Evolutionary conservation across 2,113 vertebrate species (phyloP).

Genomic region (Vidua macroura): DNA sequence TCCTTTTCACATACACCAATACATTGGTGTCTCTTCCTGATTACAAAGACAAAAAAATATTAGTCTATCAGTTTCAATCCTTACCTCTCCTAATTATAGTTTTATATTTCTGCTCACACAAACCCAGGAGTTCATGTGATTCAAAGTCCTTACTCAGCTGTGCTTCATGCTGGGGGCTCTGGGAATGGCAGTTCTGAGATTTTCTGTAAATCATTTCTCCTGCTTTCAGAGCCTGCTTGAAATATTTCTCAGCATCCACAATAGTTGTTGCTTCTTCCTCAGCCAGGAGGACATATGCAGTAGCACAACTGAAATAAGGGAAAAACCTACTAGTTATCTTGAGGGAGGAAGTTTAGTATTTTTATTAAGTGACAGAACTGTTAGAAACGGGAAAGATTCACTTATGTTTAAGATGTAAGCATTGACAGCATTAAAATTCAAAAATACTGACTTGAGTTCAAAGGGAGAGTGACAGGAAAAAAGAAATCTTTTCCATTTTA

Average conservation of each 20-base stretch:
- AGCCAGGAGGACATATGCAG: conserved; percentile 93
- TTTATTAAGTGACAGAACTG: not conserved
- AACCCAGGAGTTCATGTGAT: not conserved
- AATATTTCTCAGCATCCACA: conserved; percentile 92
- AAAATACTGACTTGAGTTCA: not conserved
- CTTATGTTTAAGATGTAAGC: not conserved
- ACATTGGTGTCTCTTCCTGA: conserved; percentile 96
- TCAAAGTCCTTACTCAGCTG: conserved; percentile 77
- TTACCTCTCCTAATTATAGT: not conserved
- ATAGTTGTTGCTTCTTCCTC: conserved; percentile 98
- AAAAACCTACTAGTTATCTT: not conserved
- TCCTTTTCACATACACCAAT: conserved; percentile 94
- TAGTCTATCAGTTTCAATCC: not conserved
- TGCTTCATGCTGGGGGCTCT: conserved; percentile 80
- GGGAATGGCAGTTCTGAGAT: conserved; percentile 79
- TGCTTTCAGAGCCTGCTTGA: conserved; percentile 93
- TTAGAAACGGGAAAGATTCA: not conserved
- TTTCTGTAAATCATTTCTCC: conserved; percentile 81
- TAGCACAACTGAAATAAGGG: conserved; percentile 83
- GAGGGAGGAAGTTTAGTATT: not conserved
- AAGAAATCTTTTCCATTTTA: not conserved
- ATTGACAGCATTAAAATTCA: not conserved
- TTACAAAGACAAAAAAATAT: conserved; percentile 2
- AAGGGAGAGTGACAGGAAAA: not conserved
- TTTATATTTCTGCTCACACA: not conserved